Conservation (phyloP, 1,140 invertebrate species). For the Lasaia peninsularis region DNA sequence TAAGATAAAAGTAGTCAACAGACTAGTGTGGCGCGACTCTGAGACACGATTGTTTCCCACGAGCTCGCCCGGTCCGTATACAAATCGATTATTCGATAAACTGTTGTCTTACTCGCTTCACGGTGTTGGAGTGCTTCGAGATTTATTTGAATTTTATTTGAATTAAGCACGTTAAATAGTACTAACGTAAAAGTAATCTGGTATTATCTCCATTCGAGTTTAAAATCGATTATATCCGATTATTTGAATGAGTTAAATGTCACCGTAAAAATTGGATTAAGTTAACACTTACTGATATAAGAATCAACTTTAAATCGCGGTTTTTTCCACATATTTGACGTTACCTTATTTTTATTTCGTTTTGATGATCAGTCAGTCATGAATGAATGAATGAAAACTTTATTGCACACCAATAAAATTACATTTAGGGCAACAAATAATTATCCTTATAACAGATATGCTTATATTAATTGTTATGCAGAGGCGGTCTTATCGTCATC, state of each 20-base stretch:
- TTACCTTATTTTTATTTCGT: background rate
- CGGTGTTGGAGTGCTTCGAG: slow-evolving; percentile 7
- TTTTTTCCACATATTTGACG: too few species aligned
- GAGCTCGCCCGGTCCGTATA: slow-evolving; percentile 19
- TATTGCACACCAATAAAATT: too few species aligned
- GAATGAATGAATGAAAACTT: too few species aligned
- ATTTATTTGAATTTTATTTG: slow-evolving; percentile 17
- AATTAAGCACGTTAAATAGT: slow-evolving; percentile 19
- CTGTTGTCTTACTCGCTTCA: slow-evolving; percentile 26
- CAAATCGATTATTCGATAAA: slow-evolving; percentile 36
- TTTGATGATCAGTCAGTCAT: too few species aligned
- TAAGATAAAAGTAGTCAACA: background rate
- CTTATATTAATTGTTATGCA: too few species aligned
- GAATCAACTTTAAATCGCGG: too few species aligned
- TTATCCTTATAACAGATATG: too few species aligned
- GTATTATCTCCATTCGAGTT: background rate
- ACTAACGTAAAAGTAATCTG: slow-evolving; percentile 18
- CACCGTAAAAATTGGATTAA: background rate
- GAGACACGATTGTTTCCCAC: slow-evolving; percentile 27
- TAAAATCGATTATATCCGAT: background rate
- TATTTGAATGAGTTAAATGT: background rate
- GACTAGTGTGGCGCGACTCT: slow-evolving; percentile 13
- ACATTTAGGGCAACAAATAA: too few species aligned
- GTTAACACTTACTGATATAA: background rate
- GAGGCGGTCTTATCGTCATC: too few species aligned